These are phyloP conservation scores for Hydropsyche tenuis DNA, from an alignment of 1,140 invertebrate species.

Conservation along the genomic window DNA sequence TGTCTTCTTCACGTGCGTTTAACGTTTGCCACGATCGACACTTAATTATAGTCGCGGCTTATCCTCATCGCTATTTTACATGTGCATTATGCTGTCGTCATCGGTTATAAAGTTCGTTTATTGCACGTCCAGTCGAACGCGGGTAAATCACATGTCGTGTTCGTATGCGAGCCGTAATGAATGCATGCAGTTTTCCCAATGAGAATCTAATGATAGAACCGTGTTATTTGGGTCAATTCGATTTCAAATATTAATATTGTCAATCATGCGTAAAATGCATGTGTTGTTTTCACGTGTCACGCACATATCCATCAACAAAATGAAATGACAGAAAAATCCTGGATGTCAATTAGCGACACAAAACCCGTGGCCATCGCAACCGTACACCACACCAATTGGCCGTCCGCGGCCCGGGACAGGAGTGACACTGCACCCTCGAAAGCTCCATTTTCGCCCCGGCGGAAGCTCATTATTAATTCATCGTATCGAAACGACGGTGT, in stretches of 20 bases:
- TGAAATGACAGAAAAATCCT: too few relatives aligned
- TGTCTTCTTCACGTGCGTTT: conserved; percentile 13
- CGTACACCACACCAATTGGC: neutral
- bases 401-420: neutral
- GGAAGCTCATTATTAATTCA: conserved; percentile 42
- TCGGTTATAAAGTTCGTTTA: too few relatives aligned
- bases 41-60: conserved; percentile 6
- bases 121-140: too few relatives aligned
- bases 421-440: conserved; percentile 36
- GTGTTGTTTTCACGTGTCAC: too few relatives aligned
- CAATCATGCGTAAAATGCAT: too few relatives aligned
- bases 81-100: too few relatives aligned
- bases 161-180: neutral
- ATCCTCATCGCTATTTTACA: neutral
- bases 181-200: neutral
- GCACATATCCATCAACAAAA: too few relatives aligned
- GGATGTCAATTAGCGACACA: too few relatives aligned
- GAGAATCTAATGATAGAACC: neutral
- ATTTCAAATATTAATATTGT: too few relatives aligned
- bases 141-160: neutral
- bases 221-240: too few relatives aligned
- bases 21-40: conserved; percentile 1
- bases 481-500: conserved; percentile 7
- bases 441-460: conserved; percentile 34
- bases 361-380: neutral